Percentiles rank a stretch among this genome's conserved stretches.
phyloP scores from a whole-genome alignment of 2,113 vertebrate species.

The Pungitius pungitius region DNA sequence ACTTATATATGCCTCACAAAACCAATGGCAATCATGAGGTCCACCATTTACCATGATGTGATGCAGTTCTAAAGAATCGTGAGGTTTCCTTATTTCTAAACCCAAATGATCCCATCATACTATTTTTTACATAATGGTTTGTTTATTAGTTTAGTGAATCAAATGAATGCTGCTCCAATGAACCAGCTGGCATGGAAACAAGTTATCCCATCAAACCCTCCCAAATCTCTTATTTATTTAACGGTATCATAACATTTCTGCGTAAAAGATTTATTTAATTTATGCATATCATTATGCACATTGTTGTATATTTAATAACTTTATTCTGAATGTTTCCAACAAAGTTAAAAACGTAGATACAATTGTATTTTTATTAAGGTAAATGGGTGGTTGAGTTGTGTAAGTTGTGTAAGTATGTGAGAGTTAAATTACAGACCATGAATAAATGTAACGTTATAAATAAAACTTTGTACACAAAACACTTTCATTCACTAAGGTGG shows the following conservation, averaged over 20 bases:
- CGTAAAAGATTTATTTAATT: not conserved
- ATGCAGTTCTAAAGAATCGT: constrained; percentile 6
- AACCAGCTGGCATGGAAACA: constrained; percentile 15
- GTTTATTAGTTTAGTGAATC: constrained; percentile 4
- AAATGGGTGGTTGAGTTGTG: not conserved
- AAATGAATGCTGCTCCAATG: not conserved
- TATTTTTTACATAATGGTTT: not conserved
- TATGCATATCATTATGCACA: not conserved
- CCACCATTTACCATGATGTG: constrained; percentile 43
- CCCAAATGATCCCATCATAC: too few relatives aligned
- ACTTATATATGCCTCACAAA: too few relatives aligned
- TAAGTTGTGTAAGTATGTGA: not conserved
- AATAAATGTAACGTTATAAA: not conserved
- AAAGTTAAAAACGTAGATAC: not conserved
- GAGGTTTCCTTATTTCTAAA: not conserved
- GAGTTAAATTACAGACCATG: not conserved
- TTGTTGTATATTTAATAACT: not conserved
- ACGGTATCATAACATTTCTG: not conserved
- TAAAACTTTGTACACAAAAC: not conserved
- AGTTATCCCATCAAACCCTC: constrained; percentile 17
- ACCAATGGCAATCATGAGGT: not conserved
- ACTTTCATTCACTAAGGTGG: constrained; percentile 4
- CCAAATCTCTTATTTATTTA: constrained; percentile 3
- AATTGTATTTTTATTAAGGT: not conserved
- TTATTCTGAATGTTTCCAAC: not conserved